Evolutionary conservation across 2,113 vertebrate species (phyloP).

Genomic region (Cebus imitator): DNA sequence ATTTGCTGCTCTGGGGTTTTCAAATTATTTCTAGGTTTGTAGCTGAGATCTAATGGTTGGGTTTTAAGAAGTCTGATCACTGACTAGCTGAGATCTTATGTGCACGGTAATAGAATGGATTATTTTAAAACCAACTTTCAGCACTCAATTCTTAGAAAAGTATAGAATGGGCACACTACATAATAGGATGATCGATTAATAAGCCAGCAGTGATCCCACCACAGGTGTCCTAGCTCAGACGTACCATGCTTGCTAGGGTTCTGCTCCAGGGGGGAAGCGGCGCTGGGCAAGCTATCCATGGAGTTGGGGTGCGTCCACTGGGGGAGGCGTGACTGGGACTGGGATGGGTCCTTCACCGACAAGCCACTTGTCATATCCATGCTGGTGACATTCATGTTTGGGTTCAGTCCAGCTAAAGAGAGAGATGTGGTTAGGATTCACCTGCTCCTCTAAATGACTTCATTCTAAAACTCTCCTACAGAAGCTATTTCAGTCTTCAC

Average conservation of each 20-base stretch:
- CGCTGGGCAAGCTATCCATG: constrained; percentile 93
- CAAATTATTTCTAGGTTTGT: not conserved
- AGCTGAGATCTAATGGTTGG: not conserved
- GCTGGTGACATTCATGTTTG: constrained; percentile 97
- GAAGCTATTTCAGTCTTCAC: not conserved
- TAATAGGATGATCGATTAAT: accelerated
- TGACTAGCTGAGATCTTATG: accelerated
- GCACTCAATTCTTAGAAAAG: not conserved
- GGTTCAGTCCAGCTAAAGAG: constrained; percentile 93
- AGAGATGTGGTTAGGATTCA: not conserved
- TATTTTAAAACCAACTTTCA: not conserved
- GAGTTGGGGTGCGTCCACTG: constrained; percentile 99
- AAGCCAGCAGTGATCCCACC: accelerated
- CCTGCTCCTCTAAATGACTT: not conserved
- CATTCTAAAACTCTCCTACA: not conserved
- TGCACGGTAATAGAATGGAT: not conserved
- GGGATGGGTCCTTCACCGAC: constrained; percentile 95
- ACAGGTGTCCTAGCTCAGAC: not conserved
- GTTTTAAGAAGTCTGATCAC: not conserved
- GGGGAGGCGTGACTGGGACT: constrained; percentile 97
- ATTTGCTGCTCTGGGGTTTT: not conserved
- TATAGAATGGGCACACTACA: accelerated
- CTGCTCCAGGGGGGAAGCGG: constrained; percentile 94
- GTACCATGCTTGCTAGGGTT: constrained; percentile 96
- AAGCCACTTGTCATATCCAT: constrained; percentile 94